Conservation (phyloP, 2,888 invertebrate genomes). For the Busseola fusca region DNA sequence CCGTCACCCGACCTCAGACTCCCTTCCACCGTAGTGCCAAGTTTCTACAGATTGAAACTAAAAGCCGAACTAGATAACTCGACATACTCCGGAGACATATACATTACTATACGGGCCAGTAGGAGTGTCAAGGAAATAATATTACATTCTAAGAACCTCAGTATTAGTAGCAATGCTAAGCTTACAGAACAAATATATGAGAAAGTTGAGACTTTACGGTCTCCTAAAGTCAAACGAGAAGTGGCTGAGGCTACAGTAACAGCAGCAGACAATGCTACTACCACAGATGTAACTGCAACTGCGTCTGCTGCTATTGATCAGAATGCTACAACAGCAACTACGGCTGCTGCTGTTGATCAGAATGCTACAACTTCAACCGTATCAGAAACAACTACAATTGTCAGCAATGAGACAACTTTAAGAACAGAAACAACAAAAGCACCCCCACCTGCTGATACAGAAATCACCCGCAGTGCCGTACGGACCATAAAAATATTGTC, state of each 20-base stretch:
- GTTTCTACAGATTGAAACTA: constrained; percentile 88
- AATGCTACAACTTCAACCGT: constrained; percentile 37
- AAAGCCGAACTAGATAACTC: constrained; percentile 85
- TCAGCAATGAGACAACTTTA: constrained; percentile 42
- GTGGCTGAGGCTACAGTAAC: constrained; percentile 40
- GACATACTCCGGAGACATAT: constrained; percentile 81
- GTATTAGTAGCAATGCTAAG: constrained; percentile 76
- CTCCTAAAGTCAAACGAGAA: constrained; percentile 71
- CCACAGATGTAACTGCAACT: constrained; percentile 34
- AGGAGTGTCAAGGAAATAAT: constrained; percentile 80
- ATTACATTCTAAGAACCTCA: constrained; percentile 87
- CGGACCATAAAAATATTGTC: constrained; percentile 78
- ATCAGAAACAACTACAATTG: constrained; percentile 45
- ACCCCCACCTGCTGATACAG: constrained; percentile 67
- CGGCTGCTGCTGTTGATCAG: constrained; percentile 21
- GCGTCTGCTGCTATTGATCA: constrained; percentile 20
- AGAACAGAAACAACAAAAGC: constrained; percentile 45
- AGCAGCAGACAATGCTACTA: constrained; percentile 35
- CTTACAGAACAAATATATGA: constrained; percentile 86
- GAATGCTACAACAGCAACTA: constrained; percentile 42
- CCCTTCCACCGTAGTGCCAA: constrained; percentile 86
- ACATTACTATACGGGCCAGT: constrained; percentile 83
- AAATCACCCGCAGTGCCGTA: constrained; percentile 81
- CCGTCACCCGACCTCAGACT: constrained; percentile 81
- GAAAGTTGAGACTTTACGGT: constrained; percentile 73